Evolutionary conservation across 2,888 invertebrate genomes (phyloP).

Genomic region (Melipona bicolor): DNA sequence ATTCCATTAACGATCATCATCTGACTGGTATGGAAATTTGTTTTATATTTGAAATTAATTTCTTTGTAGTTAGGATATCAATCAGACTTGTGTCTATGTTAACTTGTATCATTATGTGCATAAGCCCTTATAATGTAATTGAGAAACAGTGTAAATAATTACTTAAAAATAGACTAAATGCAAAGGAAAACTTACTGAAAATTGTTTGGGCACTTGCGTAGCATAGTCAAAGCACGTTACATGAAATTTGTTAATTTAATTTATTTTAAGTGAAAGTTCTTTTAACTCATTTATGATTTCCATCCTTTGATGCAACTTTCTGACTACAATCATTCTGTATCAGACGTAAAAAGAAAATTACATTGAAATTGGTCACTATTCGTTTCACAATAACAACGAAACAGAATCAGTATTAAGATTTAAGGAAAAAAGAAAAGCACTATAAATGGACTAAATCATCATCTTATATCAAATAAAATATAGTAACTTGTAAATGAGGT

Average conservation of each 20-base stretch:
- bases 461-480: conserved; percentile 16
- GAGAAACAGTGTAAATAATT: conserved; percentile 61
- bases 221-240: conserved; percentile 52
- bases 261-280: conserved; percentile 36
- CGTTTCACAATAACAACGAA: neutral
- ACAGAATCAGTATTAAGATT: conserved; percentile 34
- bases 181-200: conserved; percentile 43
- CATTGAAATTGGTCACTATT: neutral
- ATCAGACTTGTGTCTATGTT: conserved; percentile 44
- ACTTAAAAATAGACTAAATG: conserved; percentile 54
- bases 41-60: conserved; percentile 47
- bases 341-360: neutral
- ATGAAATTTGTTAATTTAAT: conserved; percentile 46
- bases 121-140: conserved; percentile 46
- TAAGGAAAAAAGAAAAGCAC: neutral
- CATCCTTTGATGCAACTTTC: neutral
- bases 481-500: conserved; percentile 14
- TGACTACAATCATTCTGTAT: neutral
- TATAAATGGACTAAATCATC: neutral
- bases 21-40: conserved; percentile 47
- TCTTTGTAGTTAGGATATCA: conserved; percentile 25
- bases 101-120: conserved; percentile 51
- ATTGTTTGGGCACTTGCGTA: conserved; percentile 70
- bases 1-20: conserved; percentile 23
- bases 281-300: conserved; percentile 38